phyloP scores from a whole-genome alignment of 2,888 invertebrate genomes.

The Drosophila hawaiiensis region DNA sequence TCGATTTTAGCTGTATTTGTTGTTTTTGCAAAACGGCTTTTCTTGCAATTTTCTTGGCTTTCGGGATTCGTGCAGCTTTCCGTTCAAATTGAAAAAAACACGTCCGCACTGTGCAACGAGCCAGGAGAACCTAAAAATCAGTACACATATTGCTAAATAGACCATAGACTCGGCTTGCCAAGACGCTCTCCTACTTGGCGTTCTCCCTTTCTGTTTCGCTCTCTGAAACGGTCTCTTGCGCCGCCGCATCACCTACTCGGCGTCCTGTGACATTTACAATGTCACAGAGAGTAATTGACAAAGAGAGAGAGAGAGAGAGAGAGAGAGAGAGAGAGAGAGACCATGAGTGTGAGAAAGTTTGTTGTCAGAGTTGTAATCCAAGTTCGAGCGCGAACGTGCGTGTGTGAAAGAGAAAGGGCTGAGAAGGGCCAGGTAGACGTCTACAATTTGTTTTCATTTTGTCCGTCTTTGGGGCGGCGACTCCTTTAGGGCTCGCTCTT shows the following conservation, averaged over 20 bases:
- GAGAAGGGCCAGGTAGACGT: not conserved
- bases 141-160: constrained; percentile 68
- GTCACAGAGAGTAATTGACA: constrained; percentile 49
- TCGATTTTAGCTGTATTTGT: constrained; percentile 6
- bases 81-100: constrained; percentile 56
- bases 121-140: constrained; percentile 82
- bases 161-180: constrained; percentile 39
- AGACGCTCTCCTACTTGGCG: constrained; percentile 8
- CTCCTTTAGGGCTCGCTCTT: constrained; percentile 64
- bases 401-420: not conserved
- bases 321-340: constrained; percentile 12
- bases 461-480: constrained; percentile 22
- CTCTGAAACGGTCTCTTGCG: constrained; percentile 43
- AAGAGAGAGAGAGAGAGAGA: constrained; percentile 11
- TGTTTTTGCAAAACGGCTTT: constrained; percentile 20
- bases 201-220: constrained; percentile 19
- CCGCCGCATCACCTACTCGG: constrained; percentile 48
- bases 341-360: constrained; percentile 2
- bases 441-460: constrained; percentile 68
- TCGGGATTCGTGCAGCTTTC: constrained; percentile 44
- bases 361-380: constrained; percentile 7
- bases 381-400: constrained; percentile 7
- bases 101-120: constrained; percentile 79
- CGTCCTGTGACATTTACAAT: constrained; percentile 72
- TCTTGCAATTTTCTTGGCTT: constrained; percentile 45